These are phyloP conservation scores for Ooceraea biroi DNA, from an alignment of 1,140 invertebrate genomes.

Conservation along the genomic window DNA sequence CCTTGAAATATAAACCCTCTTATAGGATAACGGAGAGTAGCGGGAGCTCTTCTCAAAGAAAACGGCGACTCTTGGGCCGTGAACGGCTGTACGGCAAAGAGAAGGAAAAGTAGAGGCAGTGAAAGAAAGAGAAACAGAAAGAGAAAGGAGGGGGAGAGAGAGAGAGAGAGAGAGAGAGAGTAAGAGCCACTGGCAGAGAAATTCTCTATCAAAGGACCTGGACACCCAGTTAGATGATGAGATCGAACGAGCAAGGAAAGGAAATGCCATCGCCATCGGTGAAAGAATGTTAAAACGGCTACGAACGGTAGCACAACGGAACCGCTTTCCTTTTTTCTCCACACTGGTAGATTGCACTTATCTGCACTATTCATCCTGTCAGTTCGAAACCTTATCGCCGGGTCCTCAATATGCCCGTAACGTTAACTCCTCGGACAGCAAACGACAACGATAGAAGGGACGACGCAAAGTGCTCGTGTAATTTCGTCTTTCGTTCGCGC, in stretches of 20 bases:
- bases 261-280: conserved; percentile 52
- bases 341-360: conserved; percentile 43
- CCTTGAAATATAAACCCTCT: conserved; percentile 70
- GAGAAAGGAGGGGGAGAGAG: neutral
- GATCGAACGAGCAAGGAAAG: conserved; percentile 52
- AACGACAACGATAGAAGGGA: no score
- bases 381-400: conserved; percentile 37
- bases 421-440: conserved; percentile 1
- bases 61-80: conserved; percentile 37
- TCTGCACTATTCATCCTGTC: conserved; percentile 29
- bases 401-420: conserved; percentile 26
- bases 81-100: conserved; percentile 29
- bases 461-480: neutral
- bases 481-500: neutral
- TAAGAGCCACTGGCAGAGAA: conserved; percentile 39
- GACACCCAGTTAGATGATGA: conserved; percentile 54
- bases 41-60: conserved; percentile 60
- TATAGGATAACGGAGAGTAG: conserved; percentile 41
- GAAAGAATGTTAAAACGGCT: conserved; percentile 56
- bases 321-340: neutral
- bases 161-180: neutral
- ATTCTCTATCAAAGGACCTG: conserved; percentile 53
- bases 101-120: conserved; percentile 2
- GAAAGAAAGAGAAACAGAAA: neutral
- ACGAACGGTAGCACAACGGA: neutral